Percentiles rank a stretch among this genome's conserved stretches.
These are phyloP conservation scores for Antechinus stuartii DNA, from an alignment of 2,113 vertebrate genomes.

Conservation along the genomic window DNA sequence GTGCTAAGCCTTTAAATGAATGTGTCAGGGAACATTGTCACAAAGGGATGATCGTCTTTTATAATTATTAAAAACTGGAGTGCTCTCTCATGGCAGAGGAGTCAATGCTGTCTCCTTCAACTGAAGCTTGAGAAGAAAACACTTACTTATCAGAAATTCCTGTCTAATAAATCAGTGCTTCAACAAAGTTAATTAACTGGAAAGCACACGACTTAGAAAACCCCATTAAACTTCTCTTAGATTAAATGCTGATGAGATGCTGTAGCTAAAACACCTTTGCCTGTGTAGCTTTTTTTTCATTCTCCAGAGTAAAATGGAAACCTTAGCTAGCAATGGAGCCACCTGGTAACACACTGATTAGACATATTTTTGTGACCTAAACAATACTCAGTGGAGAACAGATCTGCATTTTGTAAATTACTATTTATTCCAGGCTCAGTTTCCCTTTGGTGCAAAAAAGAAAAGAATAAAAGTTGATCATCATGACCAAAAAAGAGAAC, in stretches of 20 bases:
- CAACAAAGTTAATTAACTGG: conserved; percentile 67
- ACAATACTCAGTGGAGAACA: background rate
- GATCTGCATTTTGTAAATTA: background rate
- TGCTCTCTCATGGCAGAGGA: conserved; percentile 32
- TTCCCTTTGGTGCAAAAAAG: background rate
- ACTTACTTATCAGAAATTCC: conserved; percentile 55
- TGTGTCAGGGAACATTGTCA: conserved; percentile 43
- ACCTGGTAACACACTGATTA: conserved; percentile 38
- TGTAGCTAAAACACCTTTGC: conserved; percentile 24
- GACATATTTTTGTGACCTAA: background rate
- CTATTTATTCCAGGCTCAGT: background rate
- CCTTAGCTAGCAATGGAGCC: background rate
- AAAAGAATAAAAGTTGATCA: background rate
- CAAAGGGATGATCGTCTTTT: conserved; percentile 52
- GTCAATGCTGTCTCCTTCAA: conserved; percentile 14
- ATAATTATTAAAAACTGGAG: conserved; percentile 57
- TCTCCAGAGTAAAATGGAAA: conserved; percentile 14
- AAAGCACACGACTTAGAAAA: conserved; percentile 65
- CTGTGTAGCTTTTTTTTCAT: conserved; percentile 42
- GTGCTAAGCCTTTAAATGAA: conserved; percentile 56
- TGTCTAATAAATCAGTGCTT: conserved; percentile 62
- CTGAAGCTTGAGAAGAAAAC: conserved; percentile 57
- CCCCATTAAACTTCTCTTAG: conserved; percentile 51
- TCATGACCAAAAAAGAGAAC: background rate
- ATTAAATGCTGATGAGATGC: conserved; percentile 64